Base-by-base conservation (phyloP, 2,113 vertebrate genomes). In the Trichomycterus rosablanca region DNA sequence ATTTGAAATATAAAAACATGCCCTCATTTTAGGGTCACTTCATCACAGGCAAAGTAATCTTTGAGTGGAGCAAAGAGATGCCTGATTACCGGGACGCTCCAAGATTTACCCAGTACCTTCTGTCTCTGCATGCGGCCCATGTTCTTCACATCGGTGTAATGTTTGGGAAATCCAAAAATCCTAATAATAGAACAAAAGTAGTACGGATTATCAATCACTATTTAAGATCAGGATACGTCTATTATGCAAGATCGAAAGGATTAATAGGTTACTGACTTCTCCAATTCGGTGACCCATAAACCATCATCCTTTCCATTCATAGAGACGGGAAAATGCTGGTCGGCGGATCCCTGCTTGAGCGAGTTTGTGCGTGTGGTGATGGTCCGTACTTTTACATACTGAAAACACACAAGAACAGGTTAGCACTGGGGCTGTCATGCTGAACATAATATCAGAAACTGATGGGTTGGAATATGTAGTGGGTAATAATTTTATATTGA, bases 1-100 rank as follows among this genome's bases (percentile, higher is more conserved):
- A n/a, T n/a, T n/a, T n/a, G n/a, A n/a, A n/a, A n/a, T n/a, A n/a
- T n/a, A n/a, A n/a, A n/a, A n/a, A n/a, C n/a, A n/a, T n/a, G n/a
- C n/a, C n/a, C n/a, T n/a, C n/a, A n/a, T n/a, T n/a, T n/a, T n/a
- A n/a, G n/a, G n/a, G n/a, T n/a, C n/a, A n/a, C n/a, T n/a, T 93
- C 89, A 79, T 96, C 90, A 37, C 92, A 97, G 68, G 93, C 87
- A 67, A 96, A 98, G 67, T 98, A 98, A 81, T 98, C 95, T 80
- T 95, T 98, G 39, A 98, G 81, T 0, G 95, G 95, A 30, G 95
- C 91, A 5, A 98, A 90, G 59, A 98, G 90, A 79, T 97, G 95
- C 32, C 87, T 86, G 78, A 98, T 92, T 68, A 97, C 90, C 0
- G 95, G 95, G 10, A 96, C 87, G 0, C 89, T 95, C 95, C 95